These are phyloP conservation scores for Ranitomeya variabilis DNA, from an alignment of 2,113 vertebrate species.

Conservation along the genomic window DNA sequence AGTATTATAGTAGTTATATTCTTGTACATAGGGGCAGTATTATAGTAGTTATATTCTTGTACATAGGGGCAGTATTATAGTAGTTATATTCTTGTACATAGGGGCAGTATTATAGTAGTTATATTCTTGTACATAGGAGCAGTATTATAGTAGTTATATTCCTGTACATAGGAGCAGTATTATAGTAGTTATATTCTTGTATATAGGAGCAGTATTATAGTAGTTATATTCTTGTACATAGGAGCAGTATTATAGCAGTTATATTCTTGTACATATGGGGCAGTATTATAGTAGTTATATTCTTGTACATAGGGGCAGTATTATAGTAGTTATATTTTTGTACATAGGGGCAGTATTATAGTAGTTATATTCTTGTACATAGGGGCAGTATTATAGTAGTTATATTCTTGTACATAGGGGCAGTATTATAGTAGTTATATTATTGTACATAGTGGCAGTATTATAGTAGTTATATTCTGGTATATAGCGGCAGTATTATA, in stretches of 20 bases:
- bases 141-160: conserved; percentile 11
- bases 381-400: not conserved
- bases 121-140: not conserved
- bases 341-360: not conserved
- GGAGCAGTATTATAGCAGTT: not conserved
- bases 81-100: too few relatives aligned
- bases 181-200: not conserved
- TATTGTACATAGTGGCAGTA: not conserved
- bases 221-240: not conserved
- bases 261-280: not conserved
- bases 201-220: not conserved
- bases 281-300: not conserved
- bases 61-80: too few relatives aligned
- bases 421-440: not conserved
- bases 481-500: too few relatives aligned
- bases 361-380: not conserved
- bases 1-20: too few relatives aligned
- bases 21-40: too few relatives aligned
- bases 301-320: not conserved
- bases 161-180: not conserved
- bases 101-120: too few relatives aligned
- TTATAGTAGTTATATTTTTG: not conserved
- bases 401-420: not conserved
- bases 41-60: too few relatives aligned
- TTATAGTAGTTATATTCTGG: not conserved